Conservation (phyloP, 2,113 vertebrate species). For the Prietella phreatophila region DNA sequence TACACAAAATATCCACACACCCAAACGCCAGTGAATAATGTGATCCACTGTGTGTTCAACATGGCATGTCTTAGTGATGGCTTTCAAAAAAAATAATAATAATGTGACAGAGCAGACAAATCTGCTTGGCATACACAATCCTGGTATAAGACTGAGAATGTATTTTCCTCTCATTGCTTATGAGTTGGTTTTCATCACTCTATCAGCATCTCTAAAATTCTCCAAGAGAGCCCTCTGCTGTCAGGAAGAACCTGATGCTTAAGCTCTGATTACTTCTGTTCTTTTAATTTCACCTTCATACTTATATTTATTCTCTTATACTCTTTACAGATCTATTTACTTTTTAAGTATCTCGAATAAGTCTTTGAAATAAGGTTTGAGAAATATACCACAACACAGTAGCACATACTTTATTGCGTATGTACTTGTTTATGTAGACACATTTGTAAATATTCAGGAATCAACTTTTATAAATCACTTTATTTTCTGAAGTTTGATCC, state of each 20-base stretch:
- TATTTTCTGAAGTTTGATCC: not conserved
- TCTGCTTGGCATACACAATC: slow-evolving; percentile 18
- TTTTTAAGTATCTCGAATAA: not conserved
- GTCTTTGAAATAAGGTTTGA: not conserved
- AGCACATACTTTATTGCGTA: not conserved
- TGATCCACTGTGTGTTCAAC: not conserved
- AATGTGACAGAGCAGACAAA: slow-evolving; percentile 34
- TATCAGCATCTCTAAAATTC: slow-evolving; percentile 48
- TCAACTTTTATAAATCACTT: not conserved
- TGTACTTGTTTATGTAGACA: not conserved
- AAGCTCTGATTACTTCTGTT: not conserved
- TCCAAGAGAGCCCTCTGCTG: slow-evolving; percentile 70
- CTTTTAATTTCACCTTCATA: slow-evolving; percentile 39
- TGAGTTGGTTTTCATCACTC: slow-evolving; percentile 52
- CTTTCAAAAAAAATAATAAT: slow-evolving; percentile 29
- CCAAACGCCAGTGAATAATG: not conserved
- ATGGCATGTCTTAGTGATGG: slow-evolving; percentile 23
- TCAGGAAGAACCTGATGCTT: slow-evolving; percentile 52
- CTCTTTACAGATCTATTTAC: not conserved
- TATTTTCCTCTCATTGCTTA: slow-evolving; percentile 5
- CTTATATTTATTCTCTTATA: not conserved
- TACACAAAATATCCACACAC: slow-evolving; percentile 1
- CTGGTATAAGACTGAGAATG: not conserved
- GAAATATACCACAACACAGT: not conserved
- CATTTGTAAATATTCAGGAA: not conserved